Percentiles rank a stretch among this genome's conserved stretches.
Evolutionary conservation across 23 tunicate genomes (phyloP).

Genomic region (Trididemnum miniatum): DNA sequence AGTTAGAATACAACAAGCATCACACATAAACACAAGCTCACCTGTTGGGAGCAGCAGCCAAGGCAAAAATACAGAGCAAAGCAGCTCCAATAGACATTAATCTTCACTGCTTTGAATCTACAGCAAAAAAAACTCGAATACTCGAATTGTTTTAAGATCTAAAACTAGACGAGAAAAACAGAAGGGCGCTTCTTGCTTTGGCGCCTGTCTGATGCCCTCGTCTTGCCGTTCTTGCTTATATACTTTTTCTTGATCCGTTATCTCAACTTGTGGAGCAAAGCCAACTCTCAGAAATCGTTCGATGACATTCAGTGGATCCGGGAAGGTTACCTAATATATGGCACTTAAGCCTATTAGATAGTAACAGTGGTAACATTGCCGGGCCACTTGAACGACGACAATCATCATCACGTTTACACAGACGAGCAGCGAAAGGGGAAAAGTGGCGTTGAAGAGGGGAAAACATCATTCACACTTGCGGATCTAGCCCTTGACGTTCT

Average conservation of each 20-base stretch:
- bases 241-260: not conserved
- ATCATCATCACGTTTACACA: not conserved
- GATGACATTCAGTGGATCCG: not conserved
- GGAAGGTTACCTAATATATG: not conserved
- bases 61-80: slow-evolving; percentile 84
- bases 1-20: not conserved
- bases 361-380: not conserved
- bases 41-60: slow-evolving; percentile 85
- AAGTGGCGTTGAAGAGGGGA: not conserved
- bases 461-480: not conserved
- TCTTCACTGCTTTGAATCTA: not conserved
- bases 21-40: slow-evolving; percentile 5
- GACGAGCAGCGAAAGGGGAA: not conserved
- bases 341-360: not conserved
- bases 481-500: not conserved
- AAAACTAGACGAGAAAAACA: not conserved
- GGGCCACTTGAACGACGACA: not conserved
- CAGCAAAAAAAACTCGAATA: not conserved
- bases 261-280: no score
- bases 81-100: slow-evolving; percentile 73
- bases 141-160: not conserved
- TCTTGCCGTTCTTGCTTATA: not conserved
- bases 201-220: slow-evolving; percentile 12
- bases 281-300: no score
- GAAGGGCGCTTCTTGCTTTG: not conserved